Evolutionary conservation across 2,113 vertebrate genomes (phyloP).

Genomic region (Ranitomeya variabilis): DNA sequence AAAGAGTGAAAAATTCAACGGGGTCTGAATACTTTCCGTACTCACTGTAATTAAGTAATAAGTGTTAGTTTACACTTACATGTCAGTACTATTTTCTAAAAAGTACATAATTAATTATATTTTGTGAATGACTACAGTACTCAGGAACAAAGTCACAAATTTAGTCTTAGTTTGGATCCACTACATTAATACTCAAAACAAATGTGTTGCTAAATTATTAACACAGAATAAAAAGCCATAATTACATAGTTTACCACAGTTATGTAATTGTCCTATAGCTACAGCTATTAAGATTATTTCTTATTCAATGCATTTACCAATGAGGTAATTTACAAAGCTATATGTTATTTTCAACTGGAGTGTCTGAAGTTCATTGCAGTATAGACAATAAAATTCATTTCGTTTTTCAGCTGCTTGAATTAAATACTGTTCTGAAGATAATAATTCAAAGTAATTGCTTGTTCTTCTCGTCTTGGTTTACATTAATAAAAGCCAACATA

Average conservation of each 20-base stretch:
- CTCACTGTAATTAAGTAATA: too few species aligned
- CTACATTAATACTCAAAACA: slow-evolving; percentile 23
- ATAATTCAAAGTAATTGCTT: not conserved
- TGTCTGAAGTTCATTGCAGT: slow-evolving; percentile 10
- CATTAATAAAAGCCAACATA: too few species aligned
- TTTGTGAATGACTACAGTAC: not conserved
- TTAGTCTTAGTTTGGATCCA: not conserved
- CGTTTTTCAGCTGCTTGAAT: not conserved
- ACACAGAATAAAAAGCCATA: slow-evolving; percentile 14
- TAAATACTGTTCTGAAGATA: not conserved
- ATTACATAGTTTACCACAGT: slow-evolving; percentile 10
- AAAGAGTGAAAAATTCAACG: too few species aligned
- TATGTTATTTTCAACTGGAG: slow-evolving; percentile 11
- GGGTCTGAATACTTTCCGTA: too few species aligned
- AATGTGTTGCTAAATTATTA: slow-evolving; percentile 34
- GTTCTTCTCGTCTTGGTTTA: not conserved
- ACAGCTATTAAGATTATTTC: slow-evolving; percentile 30
- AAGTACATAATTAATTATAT: not conserved
- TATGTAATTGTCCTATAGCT: slow-evolving; percentile 27
- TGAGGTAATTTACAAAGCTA: slow-evolving; percentile 43
- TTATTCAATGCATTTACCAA: slow-evolving; percentile 13
- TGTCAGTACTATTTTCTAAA: too few species aligned
- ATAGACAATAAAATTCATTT: slow-evolving; percentile 12
- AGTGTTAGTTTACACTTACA: too few species aligned
- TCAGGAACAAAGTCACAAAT: too few species aligned